These are phyloP conservation scores for Capitulum mitella DNA, from an alignment of 2,888 invertebrate genomes.

Conservation along the genomic window DNA sequence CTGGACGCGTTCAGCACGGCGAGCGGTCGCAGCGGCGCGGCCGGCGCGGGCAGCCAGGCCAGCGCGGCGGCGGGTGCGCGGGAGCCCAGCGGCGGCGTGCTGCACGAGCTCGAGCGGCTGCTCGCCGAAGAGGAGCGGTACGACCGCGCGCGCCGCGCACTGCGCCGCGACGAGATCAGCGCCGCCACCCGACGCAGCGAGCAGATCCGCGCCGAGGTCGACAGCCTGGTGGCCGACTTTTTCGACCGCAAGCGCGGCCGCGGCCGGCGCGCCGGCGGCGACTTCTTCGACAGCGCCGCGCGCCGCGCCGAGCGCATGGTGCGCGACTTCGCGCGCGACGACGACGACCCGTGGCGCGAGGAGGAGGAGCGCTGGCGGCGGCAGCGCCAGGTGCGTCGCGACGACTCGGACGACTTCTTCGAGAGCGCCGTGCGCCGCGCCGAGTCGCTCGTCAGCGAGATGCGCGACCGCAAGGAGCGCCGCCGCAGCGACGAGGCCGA, in stretches of 20 bases:
- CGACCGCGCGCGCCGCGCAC: neutral
- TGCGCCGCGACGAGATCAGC: neutral
- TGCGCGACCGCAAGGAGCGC: slow-evolving; percentile 1
- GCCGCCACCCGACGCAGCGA: neutral
- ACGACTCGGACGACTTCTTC: slow-evolving; percentile 5
- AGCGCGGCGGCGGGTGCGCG: neutral
- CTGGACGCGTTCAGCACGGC: neutral
- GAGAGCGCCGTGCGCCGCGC: neutral
- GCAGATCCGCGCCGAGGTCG: slow-evolving; percentile 2
- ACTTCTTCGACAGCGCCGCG: neutral
- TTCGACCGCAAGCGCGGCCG: slow-evolving; percentile 11
- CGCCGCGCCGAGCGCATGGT: slow-evolving; percentile 1
- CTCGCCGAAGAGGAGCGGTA: slow-evolving; percentile 5
- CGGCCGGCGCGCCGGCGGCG: neutral
- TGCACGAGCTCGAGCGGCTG: slow-evolving; percentile 9
- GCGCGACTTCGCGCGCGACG: slow-evolving; percentile 14
- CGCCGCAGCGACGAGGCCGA: neutral
- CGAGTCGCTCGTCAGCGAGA: neutral
- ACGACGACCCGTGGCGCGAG: slow-evolving; percentile 16
- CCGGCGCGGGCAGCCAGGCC: neutral
- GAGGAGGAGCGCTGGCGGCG: slow-evolving; percentile 8
- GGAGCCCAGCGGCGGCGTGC: neutral
- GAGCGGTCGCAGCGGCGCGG: neutral
- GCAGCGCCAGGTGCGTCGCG: neutral
- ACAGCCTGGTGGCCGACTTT: neutral